Evolutionary conservation across 2,113 vertebrate genomes (phyloP).

Genomic region (Tor tambroides): DNA sequence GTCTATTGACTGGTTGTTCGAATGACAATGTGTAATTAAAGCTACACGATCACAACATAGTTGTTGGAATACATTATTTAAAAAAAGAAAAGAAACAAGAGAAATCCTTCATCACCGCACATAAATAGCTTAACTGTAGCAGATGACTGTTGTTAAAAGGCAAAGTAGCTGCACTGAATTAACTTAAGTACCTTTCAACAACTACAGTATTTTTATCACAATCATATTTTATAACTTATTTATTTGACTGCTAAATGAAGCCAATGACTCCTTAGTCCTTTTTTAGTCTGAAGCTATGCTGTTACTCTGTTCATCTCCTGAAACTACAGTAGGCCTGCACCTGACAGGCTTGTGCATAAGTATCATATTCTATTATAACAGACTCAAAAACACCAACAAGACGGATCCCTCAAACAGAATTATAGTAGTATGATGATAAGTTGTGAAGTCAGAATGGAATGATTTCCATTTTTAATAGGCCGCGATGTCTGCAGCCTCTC

Average conservation of each 20-base stretch:
- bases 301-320: too few relatives aligned
- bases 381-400: background rate
- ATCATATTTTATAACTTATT: too few relatives aligned
- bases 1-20: too few relatives aligned
- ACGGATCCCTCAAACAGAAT: constrained; percentile 33
- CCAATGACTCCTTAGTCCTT: background rate
- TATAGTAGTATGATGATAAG: background rate
- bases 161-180: too few relatives aligned
- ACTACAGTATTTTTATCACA: background rate
- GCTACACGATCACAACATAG: too few relatives aligned
- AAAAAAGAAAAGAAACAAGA: too few relatives aligned
- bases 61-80: too few relatives aligned
- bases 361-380: constrained; percentile 27
- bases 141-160: too few relatives aligned
- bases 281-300: too few relatives aligned
- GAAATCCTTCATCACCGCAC: too few relatives aligned
- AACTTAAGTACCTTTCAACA: background rate
- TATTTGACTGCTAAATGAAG: background rate
- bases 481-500: constrained; percentile 27
- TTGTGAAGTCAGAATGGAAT: background rate
- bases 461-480: constrained; percentile 29
- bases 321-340: background rate
- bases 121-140: too few relatives aligned
- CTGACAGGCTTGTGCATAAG: background rate
- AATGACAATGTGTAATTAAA: too few relatives aligned